A percentile compares a stretch with the other conserved stretches of the same genome.
phyloP scores from a whole-genome alignment of 1,140 invertebrate genomes.

The Magallana angulata region DNA sequence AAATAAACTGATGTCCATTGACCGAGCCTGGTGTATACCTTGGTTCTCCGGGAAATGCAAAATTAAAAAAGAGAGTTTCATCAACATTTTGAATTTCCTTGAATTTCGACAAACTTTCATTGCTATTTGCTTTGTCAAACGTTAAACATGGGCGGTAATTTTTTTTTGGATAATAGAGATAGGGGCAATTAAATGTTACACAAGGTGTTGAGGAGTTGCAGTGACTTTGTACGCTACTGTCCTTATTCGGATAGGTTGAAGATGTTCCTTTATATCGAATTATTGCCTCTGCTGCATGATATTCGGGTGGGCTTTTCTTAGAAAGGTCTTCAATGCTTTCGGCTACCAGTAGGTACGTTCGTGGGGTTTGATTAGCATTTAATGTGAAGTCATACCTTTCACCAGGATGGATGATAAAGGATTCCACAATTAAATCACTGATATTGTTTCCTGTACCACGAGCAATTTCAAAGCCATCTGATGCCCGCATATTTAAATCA shows the following conservation, averaged over 20 bases:
- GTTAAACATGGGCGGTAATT: conserved; percentile 46
- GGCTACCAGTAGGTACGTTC: conserved; percentile 23
- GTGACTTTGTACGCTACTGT: neutral
- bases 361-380: conserved; percentile 81
- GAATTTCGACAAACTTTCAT: conserved; percentile 25
- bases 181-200: conserved; percentile 61
- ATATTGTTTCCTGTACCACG: conserved; percentile 84
- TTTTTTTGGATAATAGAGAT: conserved; percentile 37
- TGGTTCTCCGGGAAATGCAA: conserved; percentile 65
- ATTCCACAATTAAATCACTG: conserved; percentile 83
- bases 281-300: no score
- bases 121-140: conserved; percentile 49
- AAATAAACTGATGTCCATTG: conserved; percentile 63
- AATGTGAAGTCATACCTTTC: conserved; percentile 92
- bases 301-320: neutral
- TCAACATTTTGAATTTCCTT: conserved; percentile 10
- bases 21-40: conserved; percentile 61
- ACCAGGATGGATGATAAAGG: conserved; percentile 80
- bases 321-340: conserved; percentile 60
- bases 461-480: conserved; percentile 85
- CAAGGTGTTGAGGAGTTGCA: conserved; percentile 51
- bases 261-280: neutral
- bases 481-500: conserved; percentile 87
- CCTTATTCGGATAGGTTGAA: conserved; percentile 42
- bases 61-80: conserved; percentile 65